phyloP scores from a whole-genome alignment of 2,113 vertebrate species.

The Pao palembangensis region DNA sequence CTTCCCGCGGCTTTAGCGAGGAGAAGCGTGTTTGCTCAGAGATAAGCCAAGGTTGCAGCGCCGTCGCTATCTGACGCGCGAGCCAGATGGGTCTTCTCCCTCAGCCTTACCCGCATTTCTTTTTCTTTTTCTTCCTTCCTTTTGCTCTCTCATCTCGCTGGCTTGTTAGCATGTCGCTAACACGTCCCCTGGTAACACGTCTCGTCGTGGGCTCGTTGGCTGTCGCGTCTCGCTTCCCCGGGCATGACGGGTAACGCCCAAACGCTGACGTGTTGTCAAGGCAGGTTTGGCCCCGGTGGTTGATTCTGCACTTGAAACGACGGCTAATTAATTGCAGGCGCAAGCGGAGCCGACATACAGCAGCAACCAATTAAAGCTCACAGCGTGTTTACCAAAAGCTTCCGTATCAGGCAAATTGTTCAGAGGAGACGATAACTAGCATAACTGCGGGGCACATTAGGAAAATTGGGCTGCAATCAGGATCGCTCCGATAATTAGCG shows the following conservation, averaged over 20 bases:
- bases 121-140: slow-evolving; percentile 1
- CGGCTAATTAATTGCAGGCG: not conserved
- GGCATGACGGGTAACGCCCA: too few relatives aligned
- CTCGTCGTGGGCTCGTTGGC: too few relatives aligned
- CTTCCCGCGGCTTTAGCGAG: slow-evolving; percentile 46
- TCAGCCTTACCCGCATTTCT: slow-evolving; percentile 41
- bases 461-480: slow-evolving; percentile 37
- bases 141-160: too few relatives aligned
- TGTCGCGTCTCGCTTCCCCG: too few relatives aligned
- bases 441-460: slow-evolving; percentile 23
- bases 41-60: slow-evolving; percentile 59
- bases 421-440: slow-evolving; percentile 15
- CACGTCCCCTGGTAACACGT: too few relatives aligned
- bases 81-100: slow-evolving; percentile 55
- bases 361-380: not conserved
- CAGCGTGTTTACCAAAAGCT: slow-evolving; percentile 22
- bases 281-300: not conserved
- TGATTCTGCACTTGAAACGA: not conserved
- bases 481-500: slow-evolving; percentile 59
- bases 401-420: slow-evolving; percentile 35
- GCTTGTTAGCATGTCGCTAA: too few relatives aligned
- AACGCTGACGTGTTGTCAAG: too few relatives aligned
- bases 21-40: slow-evolving; percentile 57
- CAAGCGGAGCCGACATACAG: not conserved
- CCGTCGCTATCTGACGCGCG: slow-evolving; percentile 60